Evolutionary conservation across 2,797 vertebrate species (phyloP).

Genomic region (Protonibea diacanthus): DNA sequence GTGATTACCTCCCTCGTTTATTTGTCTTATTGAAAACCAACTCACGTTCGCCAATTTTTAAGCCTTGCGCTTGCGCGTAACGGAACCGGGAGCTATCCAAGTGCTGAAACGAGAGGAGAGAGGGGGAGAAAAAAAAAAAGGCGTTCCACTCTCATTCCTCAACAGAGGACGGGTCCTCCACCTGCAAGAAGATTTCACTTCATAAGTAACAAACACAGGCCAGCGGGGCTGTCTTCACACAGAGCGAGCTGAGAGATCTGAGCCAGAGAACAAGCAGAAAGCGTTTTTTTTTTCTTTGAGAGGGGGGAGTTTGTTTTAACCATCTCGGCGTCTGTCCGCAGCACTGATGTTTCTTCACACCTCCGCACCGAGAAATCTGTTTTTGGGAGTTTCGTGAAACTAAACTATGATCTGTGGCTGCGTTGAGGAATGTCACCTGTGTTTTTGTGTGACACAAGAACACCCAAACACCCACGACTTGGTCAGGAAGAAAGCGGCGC

Average conservation of each 20-base stretch:
- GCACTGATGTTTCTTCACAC: conserved; percentile 61
- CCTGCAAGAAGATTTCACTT: conserved; percentile 64
- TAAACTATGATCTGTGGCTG: conserved; percentile 78
- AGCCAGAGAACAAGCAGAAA: conserved; percentile 21
- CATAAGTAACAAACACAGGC: conserved; percentile 43
- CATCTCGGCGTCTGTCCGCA: conserved; percentile 46
- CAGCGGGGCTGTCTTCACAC: conserved; percentile 26
- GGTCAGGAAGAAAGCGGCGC: conserved; percentile 65
- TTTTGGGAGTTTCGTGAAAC: conserved; percentile 71
- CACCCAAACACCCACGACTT: conserved; percentile 65
- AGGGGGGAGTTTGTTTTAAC: conserved; percentile 61
- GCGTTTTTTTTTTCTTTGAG: conserved; percentile 12
- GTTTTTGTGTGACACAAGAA: conserved; percentile 70
- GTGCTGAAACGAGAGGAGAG: conserved; percentile 77
- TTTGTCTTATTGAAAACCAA: conserved; percentile 74
- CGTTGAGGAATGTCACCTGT: conserved; percentile 78
- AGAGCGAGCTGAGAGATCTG: conserved; percentile 17
- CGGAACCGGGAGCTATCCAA: conserved; percentile 88
- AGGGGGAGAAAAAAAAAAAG: conserved; percentile 60
- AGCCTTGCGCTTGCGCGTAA: conserved; percentile 89
- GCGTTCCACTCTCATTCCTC: conserved; percentile 81
- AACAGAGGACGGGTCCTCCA: conserved; percentile 65
- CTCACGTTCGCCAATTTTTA: conserved; percentile 79
- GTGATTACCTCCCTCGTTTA: conserved; percentile 60
- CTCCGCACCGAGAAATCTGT: conserved; percentile 45